Conservation (phyloP, 2,797 vertebrate genomes). For the Mastacembelus armatus region DNA sequence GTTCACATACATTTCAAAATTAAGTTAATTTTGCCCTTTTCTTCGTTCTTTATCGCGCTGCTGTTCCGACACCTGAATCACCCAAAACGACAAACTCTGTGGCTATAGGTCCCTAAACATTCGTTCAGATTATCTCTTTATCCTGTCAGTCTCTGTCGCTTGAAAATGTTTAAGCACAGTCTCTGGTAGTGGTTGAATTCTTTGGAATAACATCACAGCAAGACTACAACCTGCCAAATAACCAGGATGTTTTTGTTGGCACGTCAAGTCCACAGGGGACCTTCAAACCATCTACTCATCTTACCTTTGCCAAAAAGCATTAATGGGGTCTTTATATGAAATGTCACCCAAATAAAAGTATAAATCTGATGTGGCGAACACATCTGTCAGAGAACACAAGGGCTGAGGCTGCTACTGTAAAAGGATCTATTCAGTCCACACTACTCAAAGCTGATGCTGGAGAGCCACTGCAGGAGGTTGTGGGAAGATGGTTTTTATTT, state of each 20-base stretch:
- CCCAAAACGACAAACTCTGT: slow-evolving; percentile 25
- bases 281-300: slow-evolving; percentile 1
- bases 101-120: slow-evolving; percentile 5
- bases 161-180: slow-evolving; percentile 23
- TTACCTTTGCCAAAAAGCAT: slow-evolving; percentile 24
- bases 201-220: slow-evolving; percentile 46
- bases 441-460: slow-evolving; percentile 77
- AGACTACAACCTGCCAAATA: slow-evolving; percentile 23
- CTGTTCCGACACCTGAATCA: slow-evolving; percentile 21
- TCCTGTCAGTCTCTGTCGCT: background rate
- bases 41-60: slow-evolving; percentile 16
- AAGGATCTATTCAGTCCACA: slow-evolving; percentile 60
- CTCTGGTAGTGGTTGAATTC: slow-evolving; percentile 28
- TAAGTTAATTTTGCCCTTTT: slow-evolving; percentile 83
- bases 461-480: slow-evolving; percentile 60
- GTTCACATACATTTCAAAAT: slow-evolving; percentile 89
- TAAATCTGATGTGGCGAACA: slow-evolving; percentile 42
- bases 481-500: slow-evolving; percentile 48
- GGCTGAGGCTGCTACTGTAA: slow-evolving; percentile 47
- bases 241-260: slow-evolving; percentile 25
- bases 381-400: slow-evolving; percentile 51
- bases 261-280: slow-evolving; percentile 19
- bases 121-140: background rate
- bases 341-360: slow-evolving; percentile 42
- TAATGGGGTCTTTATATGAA: slow-evolving; percentile 39